Base-by-base conservation (phyloP, 1,140 invertebrate species). In the Anoplolepis gracilipes region DNA sequence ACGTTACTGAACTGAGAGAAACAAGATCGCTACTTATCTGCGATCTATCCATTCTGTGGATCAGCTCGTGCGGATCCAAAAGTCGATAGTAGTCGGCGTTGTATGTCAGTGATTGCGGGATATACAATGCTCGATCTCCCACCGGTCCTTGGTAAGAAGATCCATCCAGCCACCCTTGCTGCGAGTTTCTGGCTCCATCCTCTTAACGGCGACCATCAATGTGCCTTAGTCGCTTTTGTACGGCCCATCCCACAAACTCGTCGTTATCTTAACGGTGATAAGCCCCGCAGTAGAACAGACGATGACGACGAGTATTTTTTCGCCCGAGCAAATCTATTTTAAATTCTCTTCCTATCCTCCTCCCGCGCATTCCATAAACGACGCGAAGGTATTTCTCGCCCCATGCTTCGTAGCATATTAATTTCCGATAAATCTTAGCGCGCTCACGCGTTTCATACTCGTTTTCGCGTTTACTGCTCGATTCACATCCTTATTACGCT, bases 241-340 rank as follows among this genome's bases (percentile, higher is more conserved):
- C 25, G 57, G 67, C 64, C 53, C 79, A 55, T 49, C 19, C 28
- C 70, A 49, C 62, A 30, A 36, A 39, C 61, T 72, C 84, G 28
- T 65, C 64, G 67, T 81, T 65, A 81, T 84, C 65, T 82, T 28
- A 86, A 39, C 67, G 30, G 81, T 77, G 88, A 89, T 89, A 88
- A 89, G 88, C 79, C 77, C 85, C 39, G 62, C 11, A 77, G 87
- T 53, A 85, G 88, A 82, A 82, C 39, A 72, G 78, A 72, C 69
- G 28, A 82, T 25, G 64, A 79, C 64, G 73, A 78, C 10, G 81
- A 77, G n/a, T 77, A 84, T 87, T 85, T 82, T 88, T 88, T 86
- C 65, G 62, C 61, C 69, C 62, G 30, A 46, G 85, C 85, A 88
- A 88, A 90, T 90, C 87, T 90, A 90, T 90, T 90, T 90, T 85